Percentiles rank a stretch among this genome's conserved stretches.
Evolutionary conservation across 2,888 invertebrate species (phyloP).

Genomic region (Adineta ricciae): DNA sequence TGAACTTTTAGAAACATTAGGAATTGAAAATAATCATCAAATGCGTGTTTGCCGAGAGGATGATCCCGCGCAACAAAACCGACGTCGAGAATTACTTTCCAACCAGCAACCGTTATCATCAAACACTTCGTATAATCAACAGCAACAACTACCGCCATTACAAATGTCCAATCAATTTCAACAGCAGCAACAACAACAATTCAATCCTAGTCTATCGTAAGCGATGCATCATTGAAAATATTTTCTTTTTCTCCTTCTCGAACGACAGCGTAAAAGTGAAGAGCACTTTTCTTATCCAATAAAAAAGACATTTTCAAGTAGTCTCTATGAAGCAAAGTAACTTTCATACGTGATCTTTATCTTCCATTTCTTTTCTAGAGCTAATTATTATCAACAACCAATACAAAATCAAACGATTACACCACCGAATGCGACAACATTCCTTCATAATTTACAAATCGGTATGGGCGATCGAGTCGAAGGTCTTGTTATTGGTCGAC

Average conservation of each 20-base stretch:
- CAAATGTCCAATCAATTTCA: not conserved
- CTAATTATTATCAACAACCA: slow-evolving; percentile 1
- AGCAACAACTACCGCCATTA: not conserved
- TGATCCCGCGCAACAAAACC: slow-evolving; percentile 21
- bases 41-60: slow-evolving; percentile 30
- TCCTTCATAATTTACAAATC: slow-evolving; percentile 5
- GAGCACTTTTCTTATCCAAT: not conserved
- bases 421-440: not conserved
- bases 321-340: not conserved
- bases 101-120: not conserved
- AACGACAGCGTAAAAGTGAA: too few species aligned
- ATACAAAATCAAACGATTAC: not conserved
- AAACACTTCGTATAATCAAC: not conserved
- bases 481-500: slow-evolving; percentile 5
- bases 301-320: not conserved
- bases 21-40: slow-evolving; percentile 32
- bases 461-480: not conserved
- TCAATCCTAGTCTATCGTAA: not conserved
- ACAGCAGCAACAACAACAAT: not conserved
- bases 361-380: not conserved
- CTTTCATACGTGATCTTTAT: too few species aligned
- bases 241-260: not conserved
- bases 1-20: slow-evolving; percentile 28
- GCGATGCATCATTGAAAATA: not conserved
- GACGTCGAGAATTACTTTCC: not conserved